These are phyloP conservation scores for Pinctada fucata DNA, from an alignment of 2,888 invertebrate species.

Conservation along the genomic window DNA sequence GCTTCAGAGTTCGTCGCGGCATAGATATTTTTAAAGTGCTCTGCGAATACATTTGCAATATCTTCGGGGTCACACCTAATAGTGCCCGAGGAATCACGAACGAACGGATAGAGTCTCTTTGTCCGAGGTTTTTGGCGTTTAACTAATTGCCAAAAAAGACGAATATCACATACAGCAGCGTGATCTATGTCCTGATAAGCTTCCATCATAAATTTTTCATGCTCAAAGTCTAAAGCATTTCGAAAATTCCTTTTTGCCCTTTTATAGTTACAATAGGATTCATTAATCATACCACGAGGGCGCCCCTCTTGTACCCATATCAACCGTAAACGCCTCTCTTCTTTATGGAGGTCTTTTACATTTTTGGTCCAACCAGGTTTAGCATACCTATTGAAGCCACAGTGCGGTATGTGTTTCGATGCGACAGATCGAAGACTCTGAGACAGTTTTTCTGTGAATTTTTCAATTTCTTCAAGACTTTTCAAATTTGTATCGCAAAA, in stretches of 20 bases:
- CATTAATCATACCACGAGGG: constrained; percentile 18
- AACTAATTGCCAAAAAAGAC: constrained; percentile 24
- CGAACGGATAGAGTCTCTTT: not conserved
- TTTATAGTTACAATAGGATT: constrained; percentile 24
- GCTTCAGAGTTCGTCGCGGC: too few relatives aligned
- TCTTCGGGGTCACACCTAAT: too few relatives aligned
- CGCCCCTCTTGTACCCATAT: constrained; percentile 26
- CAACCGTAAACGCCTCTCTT: not conserved
- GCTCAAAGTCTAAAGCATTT: not conserved
- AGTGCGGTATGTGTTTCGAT: not conserved
- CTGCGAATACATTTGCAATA: too few relatives aligned
- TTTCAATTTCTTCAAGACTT: not conserved
- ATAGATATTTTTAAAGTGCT: too few relatives aligned
- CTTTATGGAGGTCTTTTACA: not conserved
- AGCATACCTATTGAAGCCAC: constrained; percentile 2
- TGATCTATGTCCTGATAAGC: constrained; percentile 13
- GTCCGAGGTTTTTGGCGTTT: not conserved
- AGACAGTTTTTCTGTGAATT: not conserved
- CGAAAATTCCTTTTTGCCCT: constrained; percentile 24
- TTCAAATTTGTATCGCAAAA: not conserved
- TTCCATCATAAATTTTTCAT: not conserved
- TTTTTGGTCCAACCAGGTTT: constrained; percentile 4
- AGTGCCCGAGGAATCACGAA: too few relatives aligned
- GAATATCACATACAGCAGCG: too few relatives aligned
- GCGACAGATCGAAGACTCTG: not conserved